Evolutionary conservation across 1,140 invertebrate species (phyloP).

Genomic region (Chlorops oryzae): DNA sequence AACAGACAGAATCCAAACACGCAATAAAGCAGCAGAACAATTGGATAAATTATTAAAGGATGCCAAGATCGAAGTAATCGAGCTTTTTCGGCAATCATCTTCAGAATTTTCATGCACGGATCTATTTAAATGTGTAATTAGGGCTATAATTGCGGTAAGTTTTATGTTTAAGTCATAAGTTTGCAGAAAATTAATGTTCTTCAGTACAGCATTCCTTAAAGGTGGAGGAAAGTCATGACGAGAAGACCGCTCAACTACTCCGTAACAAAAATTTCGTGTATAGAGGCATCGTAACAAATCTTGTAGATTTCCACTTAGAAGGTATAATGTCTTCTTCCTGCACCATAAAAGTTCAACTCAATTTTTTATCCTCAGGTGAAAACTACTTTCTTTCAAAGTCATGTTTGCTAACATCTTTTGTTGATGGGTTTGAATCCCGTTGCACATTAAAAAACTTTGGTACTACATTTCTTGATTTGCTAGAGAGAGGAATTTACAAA

Average conservation of each 20-base stretch:
- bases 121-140: conserved; percentile 11
- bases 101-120: conserved; percentile 5
- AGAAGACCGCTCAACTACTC: conserved; percentile 7
- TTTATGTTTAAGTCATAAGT: neutral
- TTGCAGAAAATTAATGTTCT: neutral
- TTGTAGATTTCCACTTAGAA: conserved; percentile 17
- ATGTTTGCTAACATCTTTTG: conserved; percentile 10
- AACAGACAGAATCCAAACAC: conserved; percentile 10
- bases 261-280: conserved; percentile 15
- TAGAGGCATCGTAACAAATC: conserved; percentile 9
- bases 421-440: conserved; percentile 8
- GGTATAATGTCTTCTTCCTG: conserved; percentile 6
- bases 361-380: conserved; percentile 7
- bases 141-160: conserved; percentile 6
- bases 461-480: conserved; percentile 11
- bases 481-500: conserved; percentile 13
- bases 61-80: conserved; percentile 13
- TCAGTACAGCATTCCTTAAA: conserved; percentile 9
- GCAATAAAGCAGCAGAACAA: conserved; percentile 14
- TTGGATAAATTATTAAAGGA: conserved; percentile 9
- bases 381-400: conserved; percentile 9
- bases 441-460: conserved; percentile 11
- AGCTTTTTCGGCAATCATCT: neutral
- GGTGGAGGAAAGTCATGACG: conserved; percentile 10
- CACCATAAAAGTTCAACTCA: neutral